Evolutionary conservation across 2,113 vertebrate genomes (phyloP).

Genomic region (Furnarius figulus): DNA sequence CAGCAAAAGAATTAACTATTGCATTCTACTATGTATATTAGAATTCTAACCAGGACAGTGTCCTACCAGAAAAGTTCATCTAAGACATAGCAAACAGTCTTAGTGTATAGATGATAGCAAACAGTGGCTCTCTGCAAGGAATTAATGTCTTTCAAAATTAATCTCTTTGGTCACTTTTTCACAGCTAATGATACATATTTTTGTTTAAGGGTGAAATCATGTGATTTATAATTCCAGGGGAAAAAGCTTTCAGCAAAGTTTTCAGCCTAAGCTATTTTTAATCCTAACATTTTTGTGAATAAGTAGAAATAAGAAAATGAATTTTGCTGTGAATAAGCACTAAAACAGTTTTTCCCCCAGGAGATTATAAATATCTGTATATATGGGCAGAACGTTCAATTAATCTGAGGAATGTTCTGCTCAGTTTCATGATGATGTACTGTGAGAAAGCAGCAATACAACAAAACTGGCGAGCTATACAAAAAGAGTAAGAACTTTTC

Average conservation of each 20-base stretch:
- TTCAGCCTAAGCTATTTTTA: neutral
- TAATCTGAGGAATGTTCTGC: slow-evolving; percentile 26
- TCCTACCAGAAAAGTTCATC: neutral
- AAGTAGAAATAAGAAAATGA: slow-evolving; percentile 16
- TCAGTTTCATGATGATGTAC: neutral
- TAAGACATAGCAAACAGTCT: no score
- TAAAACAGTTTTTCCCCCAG: neutral
- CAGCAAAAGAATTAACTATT: neutral
- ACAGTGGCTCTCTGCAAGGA: neutral
- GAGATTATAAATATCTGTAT: slow-evolving; percentile 26
- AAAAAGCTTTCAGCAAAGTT: neutral
- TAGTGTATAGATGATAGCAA: no score
- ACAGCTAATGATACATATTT: neutral
- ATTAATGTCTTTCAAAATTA: neutral
- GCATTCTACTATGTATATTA: neutral
- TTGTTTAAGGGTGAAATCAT: neutral
- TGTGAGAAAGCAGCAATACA: neutral
- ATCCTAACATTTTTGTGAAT: neutral
- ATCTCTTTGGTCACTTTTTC: neutral
- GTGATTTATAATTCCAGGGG: neutral
- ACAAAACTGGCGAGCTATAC: neutral
- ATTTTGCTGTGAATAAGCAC: neutral
- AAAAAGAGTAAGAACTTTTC: neutral
- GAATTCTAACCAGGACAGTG: neutral
- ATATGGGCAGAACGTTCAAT: neutral